Percentiles rank a stretch among this genome's conserved stretches.
phyloP scores from a whole-genome alignment of 2,113 vertebrate genomes.

The Takifugu bimaculatus region DNA sequence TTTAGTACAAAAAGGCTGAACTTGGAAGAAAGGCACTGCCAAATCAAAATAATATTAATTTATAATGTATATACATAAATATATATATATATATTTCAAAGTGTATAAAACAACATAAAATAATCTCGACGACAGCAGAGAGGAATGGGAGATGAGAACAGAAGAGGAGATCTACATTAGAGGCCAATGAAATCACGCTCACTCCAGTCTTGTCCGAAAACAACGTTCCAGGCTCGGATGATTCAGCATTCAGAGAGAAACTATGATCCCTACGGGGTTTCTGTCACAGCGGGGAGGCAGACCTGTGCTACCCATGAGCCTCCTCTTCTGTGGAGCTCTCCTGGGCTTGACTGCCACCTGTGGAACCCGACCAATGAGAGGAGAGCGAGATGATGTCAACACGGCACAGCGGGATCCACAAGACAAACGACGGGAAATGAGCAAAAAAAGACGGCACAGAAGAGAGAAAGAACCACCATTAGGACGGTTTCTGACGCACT shows the following conservation, averaged over 20 bases:
- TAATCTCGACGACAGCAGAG: neutral
- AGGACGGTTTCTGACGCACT: neutral
- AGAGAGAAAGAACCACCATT: conserved; percentile 8
- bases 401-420: neutral
- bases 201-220: conserved; percentile 42
- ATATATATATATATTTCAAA: conserved; percentile 11
- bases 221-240: conserved; percentile 54
- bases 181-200: conserved; percentile 19
- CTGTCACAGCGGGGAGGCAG: conserved; percentile 15
- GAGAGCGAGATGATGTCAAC: conserved; percentile 44
- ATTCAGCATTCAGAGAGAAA: conserved; percentile 20
- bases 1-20: conserved; percentile 26
- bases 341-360: conserved; percentile 60
- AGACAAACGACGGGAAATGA: neutral
- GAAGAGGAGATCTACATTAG: conserved; percentile 7
- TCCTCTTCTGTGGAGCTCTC: conserved; percentile 66
- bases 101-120: conserved; percentile 36
- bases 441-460: neutral
- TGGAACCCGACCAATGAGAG: conserved; percentile 57
- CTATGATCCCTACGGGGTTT: conserved; percentile 7
- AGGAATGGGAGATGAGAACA: conserved; percentile 32
- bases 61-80: conserved; percentile 17
- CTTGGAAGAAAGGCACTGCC: conserved; percentile 39
- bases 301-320: conserved; percentile 48
- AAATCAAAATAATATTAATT: conserved; percentile 27